These are phyloP conservation scores for Crenuchus spilurus DNA, from an alignment of 2,797 vertebrate species.

Conservation along the genomic window DNA sequence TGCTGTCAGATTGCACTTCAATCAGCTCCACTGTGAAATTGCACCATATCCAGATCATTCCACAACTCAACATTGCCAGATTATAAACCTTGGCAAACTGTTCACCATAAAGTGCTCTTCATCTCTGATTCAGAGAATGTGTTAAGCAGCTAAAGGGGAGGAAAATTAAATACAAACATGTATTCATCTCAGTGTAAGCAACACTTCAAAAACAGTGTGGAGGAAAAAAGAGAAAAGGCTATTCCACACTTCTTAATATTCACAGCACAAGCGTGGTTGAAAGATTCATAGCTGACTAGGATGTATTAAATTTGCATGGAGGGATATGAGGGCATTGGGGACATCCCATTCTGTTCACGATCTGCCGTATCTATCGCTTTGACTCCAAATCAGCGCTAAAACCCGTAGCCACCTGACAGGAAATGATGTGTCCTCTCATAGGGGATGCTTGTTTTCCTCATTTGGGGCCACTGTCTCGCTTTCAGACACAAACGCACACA, in stretches of 20 bases:
- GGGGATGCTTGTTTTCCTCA: neutral
- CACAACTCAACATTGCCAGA: neutral
- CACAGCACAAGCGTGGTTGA: slow-evolving; percentile 15
- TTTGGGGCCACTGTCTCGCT: neutral
- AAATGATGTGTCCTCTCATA: slow-evolving; percentile 20
- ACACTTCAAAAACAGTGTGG: slow-evolving; percentile 6
- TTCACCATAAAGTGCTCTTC: neutral
- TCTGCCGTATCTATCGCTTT: slow-evolving; percentile 16
- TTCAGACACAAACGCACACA: neutral
- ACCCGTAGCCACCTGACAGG: slow-evolving; percentile 3
- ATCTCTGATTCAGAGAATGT: neutral
- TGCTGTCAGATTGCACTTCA: neutral
- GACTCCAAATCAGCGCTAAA: slow-evolving; percentile 15
- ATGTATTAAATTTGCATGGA: slow-evolving; percentile 17
- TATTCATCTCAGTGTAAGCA: slow-evolving; percentile 7
- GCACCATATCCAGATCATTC: neutral
- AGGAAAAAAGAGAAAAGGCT: neutral
- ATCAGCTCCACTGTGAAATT: neutral
- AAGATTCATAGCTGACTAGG: slow-evolving; percentile 20
- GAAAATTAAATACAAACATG: neutral
- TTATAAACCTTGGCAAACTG: neutral
- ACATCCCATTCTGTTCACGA: slow-evolving; percentile 18
- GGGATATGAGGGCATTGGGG: slow-evolving; percentile 13
- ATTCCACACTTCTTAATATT: slow-evolving; percentile 26
- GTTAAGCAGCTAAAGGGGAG: neutral